Evolutionary conservation across 2,113 vertebrate species (phyloP).

Genomic region (Charadrius vociferus): DNA sequence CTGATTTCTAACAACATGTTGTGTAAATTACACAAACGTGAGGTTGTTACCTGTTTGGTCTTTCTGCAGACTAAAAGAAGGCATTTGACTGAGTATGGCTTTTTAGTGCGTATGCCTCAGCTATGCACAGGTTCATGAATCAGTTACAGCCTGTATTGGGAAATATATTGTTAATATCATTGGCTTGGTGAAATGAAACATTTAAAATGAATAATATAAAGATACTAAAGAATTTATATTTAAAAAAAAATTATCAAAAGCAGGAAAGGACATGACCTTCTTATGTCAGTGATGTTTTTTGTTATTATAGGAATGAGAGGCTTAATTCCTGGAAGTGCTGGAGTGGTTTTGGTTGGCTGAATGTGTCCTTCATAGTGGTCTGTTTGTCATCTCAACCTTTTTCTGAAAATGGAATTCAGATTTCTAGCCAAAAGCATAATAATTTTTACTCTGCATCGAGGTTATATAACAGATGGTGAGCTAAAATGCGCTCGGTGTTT

Average conservation of each 20-base stretch:
- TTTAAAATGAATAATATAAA: conserved; percentile 10
- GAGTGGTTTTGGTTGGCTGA: conserved; percentile 34
- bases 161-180: not conserved
- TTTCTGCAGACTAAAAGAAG: not conserved
- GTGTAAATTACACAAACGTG: not conserved
- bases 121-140: not conserved
- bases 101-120: not conserved
- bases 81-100: not conserved
- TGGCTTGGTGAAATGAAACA: not conserved
- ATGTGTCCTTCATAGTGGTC: conserved; percentile 28
- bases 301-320: conserved; percentile 39
- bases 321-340: conserved; percentile 62
- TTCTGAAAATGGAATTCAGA: conserved; percentile 49
- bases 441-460: conserved; percentile 39
- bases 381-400: conserved; percentile 63
- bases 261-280: conserved; percentile 1
- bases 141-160: not conserved
- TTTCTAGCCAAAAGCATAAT: conserved; percentile 47
- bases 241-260: not conserved
- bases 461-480: conserved; percentile 58
- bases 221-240: conserved; percentile 3
- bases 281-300: conserved; percentile 26
- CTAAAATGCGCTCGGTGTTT: not conserved
- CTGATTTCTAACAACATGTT: not conserved
- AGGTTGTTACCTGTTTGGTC: not conserved